Base-by-base conservation (phyloP, 2,888 invertebrate genomes). In the Sepioteuthis lessoniana region DNA sequence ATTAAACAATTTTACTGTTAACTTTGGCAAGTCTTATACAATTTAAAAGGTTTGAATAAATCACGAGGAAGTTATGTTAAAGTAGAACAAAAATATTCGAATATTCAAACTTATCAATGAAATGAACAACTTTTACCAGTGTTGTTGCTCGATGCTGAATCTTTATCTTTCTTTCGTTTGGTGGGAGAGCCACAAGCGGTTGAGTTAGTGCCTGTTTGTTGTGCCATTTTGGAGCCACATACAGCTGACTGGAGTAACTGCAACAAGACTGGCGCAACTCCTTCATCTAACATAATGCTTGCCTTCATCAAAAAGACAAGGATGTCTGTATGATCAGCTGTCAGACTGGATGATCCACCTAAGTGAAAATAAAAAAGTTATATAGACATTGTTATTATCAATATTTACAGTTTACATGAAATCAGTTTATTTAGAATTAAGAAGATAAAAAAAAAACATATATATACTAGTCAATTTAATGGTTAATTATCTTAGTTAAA, bases 181-280 rank as follows among this genome's bases (percentile, higher is more conserved):
- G 95, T 95, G 21, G 96, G 96, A 7, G 96, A 96, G 35, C 95
- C 38, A 93, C 95, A 31, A 46, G 95, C 95, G 94, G 95, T 90
- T 55, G 94, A 93, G 90, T 95, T 95, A 55, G 95, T 21, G 94
- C 94, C 94, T 93, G 95, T 31, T 93, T 94, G 94, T 31, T 91
- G 47, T 35, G 95, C 94, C 25, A 94, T 95, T 95, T 96, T 96
- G 91, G 95, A 95, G 38, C 97, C 97, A 96, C 99, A 99, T 55
- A 99, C 98, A 31, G 99, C 99, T 95, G 98, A 98, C 97, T 99
- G 99, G 94, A 99, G 97, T 94, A 99, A 98, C 97, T 99, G 99
- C 94, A 99, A 98, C 94, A 99, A 98, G 21, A 99, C 98, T 92
- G 99, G 98, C 94, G 99, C 98, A 8, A 99, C 99, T 94, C 98